Base-by-base conservation (phyloP, 2,888 invertebrate genomes). In the Leptothorax acervorum region DNA sequence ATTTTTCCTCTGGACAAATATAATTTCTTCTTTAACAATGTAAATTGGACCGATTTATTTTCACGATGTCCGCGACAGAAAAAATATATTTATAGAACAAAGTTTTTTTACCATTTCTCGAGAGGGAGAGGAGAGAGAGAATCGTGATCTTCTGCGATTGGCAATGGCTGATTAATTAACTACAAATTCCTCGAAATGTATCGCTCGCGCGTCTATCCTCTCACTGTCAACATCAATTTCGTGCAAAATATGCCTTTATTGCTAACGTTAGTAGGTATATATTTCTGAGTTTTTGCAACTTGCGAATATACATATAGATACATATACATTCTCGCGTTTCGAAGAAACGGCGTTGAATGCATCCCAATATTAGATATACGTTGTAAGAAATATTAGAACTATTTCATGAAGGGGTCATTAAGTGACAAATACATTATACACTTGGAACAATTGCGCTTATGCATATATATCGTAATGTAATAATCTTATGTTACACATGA, bases 11-110 rank as follows among this genome's bases (percentile, higher is more conserved):
- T 1, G 31, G 82, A 81, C 73, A 57, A 66, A 73, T 71, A 90
- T 90, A 91, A 92, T 92, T 92, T 87, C 87, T 85, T 11, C 31
- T 48, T 88, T 86, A 88, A 89, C 87, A 90, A 91, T 91, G 92
- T 88, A 92, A 92, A 91, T 91, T 57, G 65, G 76, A 68, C 23
- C 90, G 89, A 91, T 90, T 86, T 86, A 87, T 91, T 90, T 90
- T 90, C 84, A 82, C 42, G 23, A 23, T 23, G 55, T 57, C 23
- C n/a, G 31, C 31, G 57, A 45, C 23, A 23, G 45, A 57, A 35
- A 35, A 70, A 35, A n/a, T 11, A 9, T 45, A 68, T 68, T 78
- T 78, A 70, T 78, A 70, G 15, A 23, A 3, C 15, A 15, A 55
- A 70, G 45, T 45, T 79, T 79, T 31, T 79, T 71, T 15, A n/a